Evolutionary conservation across 2,113 vertebrate genomes (phyloP), one percentile per base, ranked within the genome.

Genomic region (Tympanuchus pallidicinctus): DNA sequence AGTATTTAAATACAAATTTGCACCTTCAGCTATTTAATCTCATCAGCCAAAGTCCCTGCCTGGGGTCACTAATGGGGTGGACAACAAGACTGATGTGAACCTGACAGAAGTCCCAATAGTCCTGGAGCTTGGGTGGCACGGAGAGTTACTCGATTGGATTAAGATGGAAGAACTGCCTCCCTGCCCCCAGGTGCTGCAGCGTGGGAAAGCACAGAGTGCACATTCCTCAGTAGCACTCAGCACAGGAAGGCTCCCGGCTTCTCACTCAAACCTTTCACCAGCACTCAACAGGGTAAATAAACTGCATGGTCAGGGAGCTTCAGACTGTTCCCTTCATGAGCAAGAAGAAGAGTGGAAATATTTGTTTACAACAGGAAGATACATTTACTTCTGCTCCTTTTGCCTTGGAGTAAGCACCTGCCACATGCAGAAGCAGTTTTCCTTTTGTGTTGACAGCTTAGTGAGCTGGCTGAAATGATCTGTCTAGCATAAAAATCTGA

Each of bases 281-380:
- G 91, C 92, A 94, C 92, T 96, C 95, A 85, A 86, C 76, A 96
- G 95, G 79, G 95, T 95, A 97, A 97, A 97, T 94, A 97, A 97
- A 97, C 91, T 7, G 3, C 18, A n/a, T 0, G 16, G 88, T 22
- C 88, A 67, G 83, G 86, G 70, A 93, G 63, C 88, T 92, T 89
- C 89, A 85, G 65, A 27, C 69, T 45, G 64, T 17, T 86, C 54
- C 71, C 92, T 81, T 91, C 87, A 65, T 5, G 25, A 60, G 76
- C 10, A 5, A 73, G 36, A n/a, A 84, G 65, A 63, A 71, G 52
- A 42, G 54, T 93, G 28, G 86, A 85, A 94, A 82, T 72, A 67
- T 1, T 92, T 94, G 78, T 88, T 95, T 87, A 76, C 83, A 86
- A 89, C 73, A 75, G 70, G 84, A 86, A 73, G 82, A 88, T 43